Evolutionary conservation across 2,113 vertebrate species (phyloP).

Genomic region (Grallaria varia): DNA sequence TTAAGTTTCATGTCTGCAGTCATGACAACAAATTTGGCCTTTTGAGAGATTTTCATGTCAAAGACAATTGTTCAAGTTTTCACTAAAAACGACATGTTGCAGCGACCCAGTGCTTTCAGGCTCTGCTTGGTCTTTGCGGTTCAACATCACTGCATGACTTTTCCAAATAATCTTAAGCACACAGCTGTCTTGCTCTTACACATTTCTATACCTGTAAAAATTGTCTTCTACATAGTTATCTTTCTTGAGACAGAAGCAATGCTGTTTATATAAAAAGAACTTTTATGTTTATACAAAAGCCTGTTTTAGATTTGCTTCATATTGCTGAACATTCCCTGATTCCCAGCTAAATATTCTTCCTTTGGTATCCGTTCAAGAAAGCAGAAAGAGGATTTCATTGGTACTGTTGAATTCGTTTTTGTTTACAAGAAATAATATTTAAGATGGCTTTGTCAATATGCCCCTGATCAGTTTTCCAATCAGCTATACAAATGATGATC

Average conservation of each 20-base stretch:
- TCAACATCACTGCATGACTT: background rate
- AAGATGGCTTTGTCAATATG: background rate
- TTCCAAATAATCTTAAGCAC: background rate
- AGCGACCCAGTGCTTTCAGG: background rate
- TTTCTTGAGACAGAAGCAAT: background rate
- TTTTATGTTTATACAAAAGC: background rate
- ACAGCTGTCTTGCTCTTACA: background rate
- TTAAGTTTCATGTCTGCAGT: background rate
- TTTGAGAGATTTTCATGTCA: background rate
- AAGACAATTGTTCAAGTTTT: background rate
- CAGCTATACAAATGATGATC: background rate
- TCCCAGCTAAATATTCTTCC: background rate
- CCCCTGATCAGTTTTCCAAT: background rate
- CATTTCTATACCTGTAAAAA: background rate
- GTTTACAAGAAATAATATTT: background rate
- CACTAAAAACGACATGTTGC: background rate
- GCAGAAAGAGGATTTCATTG: background rate
- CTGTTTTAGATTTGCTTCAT: background rate
- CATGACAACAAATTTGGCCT: background rate
- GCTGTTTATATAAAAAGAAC: background rate
- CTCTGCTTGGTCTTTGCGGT: background rate
- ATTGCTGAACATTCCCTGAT: background rate
- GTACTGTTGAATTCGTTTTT: background rate
- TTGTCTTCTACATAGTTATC: background rate
- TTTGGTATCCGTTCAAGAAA: background rate